Evolutionary conservation across 2,113 vertebrate species (phyloP).

Genomic region (Cyrtonyx montezumae): DNA sequence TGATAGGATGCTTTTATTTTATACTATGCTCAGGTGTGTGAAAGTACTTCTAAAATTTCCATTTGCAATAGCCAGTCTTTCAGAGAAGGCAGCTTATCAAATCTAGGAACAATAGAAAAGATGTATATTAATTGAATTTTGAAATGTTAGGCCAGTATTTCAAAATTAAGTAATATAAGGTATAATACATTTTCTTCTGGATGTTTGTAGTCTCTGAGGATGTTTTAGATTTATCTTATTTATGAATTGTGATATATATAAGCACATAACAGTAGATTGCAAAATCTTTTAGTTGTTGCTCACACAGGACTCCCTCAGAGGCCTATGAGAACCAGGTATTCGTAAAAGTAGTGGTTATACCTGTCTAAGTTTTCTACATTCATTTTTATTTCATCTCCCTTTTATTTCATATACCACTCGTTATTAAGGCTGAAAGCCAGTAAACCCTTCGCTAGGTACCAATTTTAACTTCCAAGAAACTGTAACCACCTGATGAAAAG

Average conservation of each 20-base stretch:
- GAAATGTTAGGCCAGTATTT: background rate
- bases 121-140: background rate
- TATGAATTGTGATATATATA: background rate
- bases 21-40: constrained; percentile 16
- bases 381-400: background rate
- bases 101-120: background rate
- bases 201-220: background rate
- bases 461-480: background rate
- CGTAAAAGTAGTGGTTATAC: background rate
- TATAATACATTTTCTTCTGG: background rate
- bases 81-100: background rate
- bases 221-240: background rate
- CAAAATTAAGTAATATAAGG: background rate
- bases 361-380: background rate
- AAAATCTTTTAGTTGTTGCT: background rate
- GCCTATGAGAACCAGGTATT: background rate
- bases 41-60: background rate
- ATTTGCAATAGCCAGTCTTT: constrained; percentile 10
- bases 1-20: background rate
- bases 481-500: background rate
- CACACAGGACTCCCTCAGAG: rapidly evolving
- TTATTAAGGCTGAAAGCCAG: background rate
- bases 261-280: background rate
- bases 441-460: background rate
- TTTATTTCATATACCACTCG: background rate